Evolutionary conservation across 2,113 vertebrate species (phyloP).

Genomic region (Nesogale talazaci): DNA sequence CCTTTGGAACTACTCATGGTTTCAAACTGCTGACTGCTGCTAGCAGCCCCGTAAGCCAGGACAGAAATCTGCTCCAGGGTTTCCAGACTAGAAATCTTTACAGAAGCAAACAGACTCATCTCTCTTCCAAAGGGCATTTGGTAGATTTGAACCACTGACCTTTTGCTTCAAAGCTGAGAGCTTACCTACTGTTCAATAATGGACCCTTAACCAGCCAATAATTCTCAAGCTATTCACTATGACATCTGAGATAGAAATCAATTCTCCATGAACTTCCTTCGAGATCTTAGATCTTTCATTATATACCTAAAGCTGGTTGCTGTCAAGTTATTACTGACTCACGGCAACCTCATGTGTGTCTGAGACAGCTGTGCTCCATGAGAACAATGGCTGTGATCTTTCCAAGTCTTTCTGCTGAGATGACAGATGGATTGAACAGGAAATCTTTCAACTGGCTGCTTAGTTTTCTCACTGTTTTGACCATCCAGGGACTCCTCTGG

Average conservation of each 20-base stretch:
- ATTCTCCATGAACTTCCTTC: neutral
- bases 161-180: too few species aligned
- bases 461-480: neutral
- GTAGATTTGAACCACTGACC: neutral
- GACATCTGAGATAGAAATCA: neutral
- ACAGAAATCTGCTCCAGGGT: neutral
- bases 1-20: too few species aligned
- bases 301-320: neutral
- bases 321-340: neutral
- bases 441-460: neutral
- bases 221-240: neutral
- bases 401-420: neutral
- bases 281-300: neutral
- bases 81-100: neutral
- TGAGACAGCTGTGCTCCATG: neutral
- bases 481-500: neutral
- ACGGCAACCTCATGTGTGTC: neutral
- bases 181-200: neutral
- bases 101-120: neutral
- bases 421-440: neutral
- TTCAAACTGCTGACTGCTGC: too few species aligned
- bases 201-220: neutral
- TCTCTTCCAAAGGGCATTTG: neutral
- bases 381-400: neutral
- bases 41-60: neutral